Base-by-base conservation (phyloP, 1,140 invertebrate genomes). In the Brachionus paranguensis region DNA sequence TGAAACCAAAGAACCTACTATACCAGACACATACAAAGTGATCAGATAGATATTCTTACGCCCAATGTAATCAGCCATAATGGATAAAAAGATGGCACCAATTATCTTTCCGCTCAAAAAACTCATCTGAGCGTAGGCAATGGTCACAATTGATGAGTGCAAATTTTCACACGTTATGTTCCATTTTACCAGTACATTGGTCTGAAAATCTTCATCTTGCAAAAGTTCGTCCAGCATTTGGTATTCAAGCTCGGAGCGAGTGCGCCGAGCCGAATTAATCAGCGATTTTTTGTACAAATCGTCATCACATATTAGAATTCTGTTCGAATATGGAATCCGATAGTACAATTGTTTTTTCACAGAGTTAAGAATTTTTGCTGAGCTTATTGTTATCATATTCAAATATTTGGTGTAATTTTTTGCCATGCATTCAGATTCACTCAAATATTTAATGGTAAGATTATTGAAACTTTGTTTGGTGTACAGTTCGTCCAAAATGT, bases 31-130 rank as follows among this genome's bases (percentile, higher is more conserved):
- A n/a, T 81, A 81, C 53, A 81, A 27, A 43, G 78, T 81, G 11
- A 29, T 47, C 14, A 81, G 27, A 81, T 81, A 81, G 3, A 81
- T 68, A 27, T 60, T 60, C 10, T 81, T 81, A 6, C 78, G 50
- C 1, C 78, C 78, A 12, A 81, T 5, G 20, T 81, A 81, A 68
- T 81, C 78, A 27, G 78, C 78, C 24, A 81, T 29, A 24, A 81
- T 81, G 6, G 78, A 81, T 14, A 60, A 81, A 47, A 81, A 81
- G 24, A 81, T 81, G 14, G 55, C 78, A 41, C 78, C 78, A 68
- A 81, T 64, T 81, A 81, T 81, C 45, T 64, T 68, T 24, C 78
- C 78, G 27, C 78, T 81, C 53, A 81, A 81, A 81, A 64, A 81
- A 24, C 37, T 81, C 78, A 81, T 81, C 41, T 81, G 78, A 45